Evolutionary conservation across 2,888 invertebrate species (phyloP).

Genomic region (Pristionchus maxplancki): DNA sequence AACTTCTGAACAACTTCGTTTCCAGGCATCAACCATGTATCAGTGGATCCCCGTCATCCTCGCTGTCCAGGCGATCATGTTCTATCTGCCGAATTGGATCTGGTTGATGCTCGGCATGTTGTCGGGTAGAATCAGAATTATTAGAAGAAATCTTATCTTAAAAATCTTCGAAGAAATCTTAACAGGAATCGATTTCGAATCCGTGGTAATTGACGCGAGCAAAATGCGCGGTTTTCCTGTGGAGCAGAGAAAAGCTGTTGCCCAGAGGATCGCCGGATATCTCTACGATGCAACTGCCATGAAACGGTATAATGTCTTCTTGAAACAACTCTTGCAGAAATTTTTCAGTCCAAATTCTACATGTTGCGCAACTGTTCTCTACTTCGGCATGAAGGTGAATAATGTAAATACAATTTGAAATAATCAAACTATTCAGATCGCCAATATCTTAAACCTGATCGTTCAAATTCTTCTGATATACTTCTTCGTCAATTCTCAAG

Average conservation of each 20-base stretch:
- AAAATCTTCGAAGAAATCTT: no score
- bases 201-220: slow-evolving; percentile 70
- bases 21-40: slow-evolving; percentile 71
- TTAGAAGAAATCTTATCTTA: no score
- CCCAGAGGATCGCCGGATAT: slow-evolving; percentile 67
- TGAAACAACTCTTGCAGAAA: no score
- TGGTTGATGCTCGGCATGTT: slow-evolving; percentile 75
- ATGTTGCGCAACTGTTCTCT: slow-evolving; percentile 72
- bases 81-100: slow-evolving; percentile 75
- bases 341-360: slow-evolving; percentile 47
- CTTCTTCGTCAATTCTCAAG: slow-evolving; percentile 77
- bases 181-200: slow-evolving; percentile 69
- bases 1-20: no score
- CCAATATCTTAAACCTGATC: slow-evolving; percentile 75
- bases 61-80: slow-evolving; percentile 76
- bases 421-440: not conserved
- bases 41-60: slow-evolving; percentile 75
- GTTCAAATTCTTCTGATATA: slow-evolving; percentile 75
- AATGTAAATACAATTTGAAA: no score
- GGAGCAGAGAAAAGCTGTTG: slow-evolving; percentile 64
- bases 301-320: not conserved
- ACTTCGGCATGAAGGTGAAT: slow-evolving; percentile 70
- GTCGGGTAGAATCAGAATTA: no score
- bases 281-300: slow-evolving; percentile 71
- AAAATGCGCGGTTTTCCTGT: slow-evolving; percentile 60